A percentile compares a stretch with the other conserved stretches of the same genome.
phyloP scores from a whole-genome alignment of 2,888 invertebrate species.

The Nebria brevicollis region DNA sequence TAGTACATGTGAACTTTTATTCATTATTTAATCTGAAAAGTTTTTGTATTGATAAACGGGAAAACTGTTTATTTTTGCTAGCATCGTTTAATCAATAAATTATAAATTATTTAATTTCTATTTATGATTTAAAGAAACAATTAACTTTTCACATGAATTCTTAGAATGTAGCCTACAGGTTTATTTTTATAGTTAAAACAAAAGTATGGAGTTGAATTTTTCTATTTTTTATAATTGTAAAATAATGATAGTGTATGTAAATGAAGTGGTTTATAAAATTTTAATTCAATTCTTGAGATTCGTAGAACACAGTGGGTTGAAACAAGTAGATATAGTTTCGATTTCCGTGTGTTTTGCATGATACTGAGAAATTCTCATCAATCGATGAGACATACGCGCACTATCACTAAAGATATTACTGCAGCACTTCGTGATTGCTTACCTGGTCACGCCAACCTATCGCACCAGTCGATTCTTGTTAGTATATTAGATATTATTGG shows the following conservation, averaged over 20 bases:
- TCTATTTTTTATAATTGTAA: neutral
- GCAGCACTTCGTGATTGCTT: conserved; percentile 43
- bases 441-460: conserved; percentile 31
- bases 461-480: conserved; percentile 3
- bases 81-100: too few species aligned
- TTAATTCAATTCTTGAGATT: neutral
- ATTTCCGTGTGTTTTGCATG: neutral
- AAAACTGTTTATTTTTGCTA: too few species aligned
- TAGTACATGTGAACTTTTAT: too few species aligned
- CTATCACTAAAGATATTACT: conserved; percentile 28
- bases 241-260: neutral
- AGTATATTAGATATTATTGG: neutral
- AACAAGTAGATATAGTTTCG: neutral
- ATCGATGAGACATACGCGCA: conserved; percentile 1
- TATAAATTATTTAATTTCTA: too few species aligned
- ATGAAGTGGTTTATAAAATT: neutral
- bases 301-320: neutral
- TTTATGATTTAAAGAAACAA: too few species aligned
- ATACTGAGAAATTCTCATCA: neutral
- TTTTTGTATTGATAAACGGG: too few species aligned
- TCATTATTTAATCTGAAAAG: too few species aligned
- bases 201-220: too few species aligned
- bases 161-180: too few species aligned
- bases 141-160: too few species aligned
- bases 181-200: too few species aligned